Evolutionary conservation across 2,797 vertebrate genomes (phyloP), one percentile per base, ranked within the genome.

Genomic region (Streptopelia turtur): DNA sequence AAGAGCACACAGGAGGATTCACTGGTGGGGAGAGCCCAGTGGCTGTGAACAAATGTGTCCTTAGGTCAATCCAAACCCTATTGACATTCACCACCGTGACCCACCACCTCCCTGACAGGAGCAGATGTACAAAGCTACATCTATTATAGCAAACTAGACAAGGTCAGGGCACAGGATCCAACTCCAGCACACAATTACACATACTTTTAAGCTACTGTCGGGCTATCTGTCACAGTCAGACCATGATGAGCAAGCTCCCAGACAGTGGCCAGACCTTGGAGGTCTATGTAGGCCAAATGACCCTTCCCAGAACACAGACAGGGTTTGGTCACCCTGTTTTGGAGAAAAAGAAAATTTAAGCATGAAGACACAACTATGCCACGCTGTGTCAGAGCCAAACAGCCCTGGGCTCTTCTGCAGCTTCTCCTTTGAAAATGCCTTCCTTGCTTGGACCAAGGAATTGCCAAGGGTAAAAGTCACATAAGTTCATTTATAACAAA

Each of bases 111-210:
- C 71, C 90, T 68, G 87, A 61, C 90, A 72, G 71, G 55, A 85
- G 87, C 82, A 93, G 64, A 47, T 43, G 6, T 14, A 66, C 59
- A 8, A 50, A 63, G 68, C 76, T 61, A 59, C 88, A 77, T 85
- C 64, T 25, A 11, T 87, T 85, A 35, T 14, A 91, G 85, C 79
- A 74, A 83, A 93, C n/a, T 11, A 85, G 68, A 21, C 92, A 77
- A 76, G 94, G 87, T 63, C 92, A 94, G 88, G 92, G 87, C 93
- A 70, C 52, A 3, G 77, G 71, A 69, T 74, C 92, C 59, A 47
- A 25, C 80, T 39, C 83, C 72, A 88, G 76, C 71, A 74, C 76
- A 55, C 65, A 83, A 15, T 60, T 56, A 56, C n/a, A 3, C 83
- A 60, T 86, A 22, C 45, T 64, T 56, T 77, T 13, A 45, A 89